Evolutionary conservation across 2,113 vertebrate species (phyloP).

Genomic region (Gallinago paraguaiae): DNA sequence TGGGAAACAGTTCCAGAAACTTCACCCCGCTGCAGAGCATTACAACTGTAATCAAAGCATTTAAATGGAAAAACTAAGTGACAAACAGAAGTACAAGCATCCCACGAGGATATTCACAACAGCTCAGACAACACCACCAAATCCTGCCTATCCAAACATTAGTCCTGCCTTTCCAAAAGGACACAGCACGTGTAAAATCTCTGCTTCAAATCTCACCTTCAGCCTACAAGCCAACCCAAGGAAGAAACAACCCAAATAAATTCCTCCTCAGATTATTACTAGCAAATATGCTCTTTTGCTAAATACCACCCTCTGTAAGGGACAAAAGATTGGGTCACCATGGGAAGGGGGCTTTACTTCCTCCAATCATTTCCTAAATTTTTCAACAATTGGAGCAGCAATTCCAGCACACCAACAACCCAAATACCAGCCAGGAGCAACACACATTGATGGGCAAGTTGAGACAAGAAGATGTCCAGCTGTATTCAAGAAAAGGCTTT

Average conservation of each 20-base stretch:
- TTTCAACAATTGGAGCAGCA: not conserved
- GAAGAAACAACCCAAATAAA: not conserved
- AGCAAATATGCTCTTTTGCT: not conserved
- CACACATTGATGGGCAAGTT: accelerated
- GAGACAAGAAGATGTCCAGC: not conserved
- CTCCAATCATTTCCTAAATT: not conserved
- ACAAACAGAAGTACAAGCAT: not conserved
- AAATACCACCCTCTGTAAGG: accelerated
- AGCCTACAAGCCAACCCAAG: not conserved
- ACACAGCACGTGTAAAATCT: not conserved
- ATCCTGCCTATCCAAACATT: not conserved
- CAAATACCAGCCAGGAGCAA: not conserved
- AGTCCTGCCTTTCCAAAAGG: not conserved
- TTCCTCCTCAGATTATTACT: not conserved
- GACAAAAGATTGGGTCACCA: not conserved
- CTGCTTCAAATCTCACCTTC: not conserved
- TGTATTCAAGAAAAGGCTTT: not conserved
- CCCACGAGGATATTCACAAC: not conserved
- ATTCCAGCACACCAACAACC: not conserved
- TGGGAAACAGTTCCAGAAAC: not conserved
- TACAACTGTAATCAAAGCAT: not conserved
- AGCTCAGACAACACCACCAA: not conserved
- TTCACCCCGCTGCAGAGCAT: not conserved
- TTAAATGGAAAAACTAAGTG: not conserved
- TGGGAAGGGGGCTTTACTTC: not conserved